Evolutionary conservation across 2,113 vertebrate genomes (phyloP), one percentile per base, ranked within the genome.

Genomic region (Mirza zaza): DNA sequence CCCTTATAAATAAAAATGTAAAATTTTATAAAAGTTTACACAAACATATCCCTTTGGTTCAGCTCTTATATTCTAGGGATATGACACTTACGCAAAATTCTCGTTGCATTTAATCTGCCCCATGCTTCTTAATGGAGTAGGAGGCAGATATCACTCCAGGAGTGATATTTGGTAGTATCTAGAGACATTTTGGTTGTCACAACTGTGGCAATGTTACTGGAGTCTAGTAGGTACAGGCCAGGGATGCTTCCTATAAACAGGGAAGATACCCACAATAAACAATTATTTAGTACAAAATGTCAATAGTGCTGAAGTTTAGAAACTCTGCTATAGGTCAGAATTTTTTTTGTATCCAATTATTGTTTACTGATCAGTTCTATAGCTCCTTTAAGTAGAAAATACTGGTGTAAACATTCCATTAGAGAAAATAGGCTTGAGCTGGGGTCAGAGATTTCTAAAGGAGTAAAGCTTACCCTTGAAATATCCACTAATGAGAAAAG

Each of bases 381-480:
- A 93, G 63, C 42, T 45, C 32, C 1, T 50, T 48, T 96, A 79
- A 87, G 18, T 36, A 91, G 55, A 85, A 91, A 89, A 73, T 39
- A 59, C 17, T 71, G 32, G 11, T 18, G 4, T 36, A 75, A 89
- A 34, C 13, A 29, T 59, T 59, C 27, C 21, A 17, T n/a, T 70
- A 81, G 42, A 84, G 27, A 59, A 32, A 83, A 59, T 4, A 94
- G 50, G 23, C 10, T 50, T 77, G 77, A 81, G 3, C 2, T 42
- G 29, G 18, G 9, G 87, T 87, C 50, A 84, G 68, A 48, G 18
- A 61, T 81, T 93, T 86, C 59, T 79, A 39, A 71, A 90, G 39
- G 57, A 94, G 70, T 18, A 82, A 96, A 83, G 14, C 14, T 75
- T 63, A 63, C 17, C 10, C 17, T 94, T 70, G 45, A 65, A 94